Base-by-base conservation (phyloP, 1,140 invertebrate species). In the Stegodyphus mimosarum region DNA sequence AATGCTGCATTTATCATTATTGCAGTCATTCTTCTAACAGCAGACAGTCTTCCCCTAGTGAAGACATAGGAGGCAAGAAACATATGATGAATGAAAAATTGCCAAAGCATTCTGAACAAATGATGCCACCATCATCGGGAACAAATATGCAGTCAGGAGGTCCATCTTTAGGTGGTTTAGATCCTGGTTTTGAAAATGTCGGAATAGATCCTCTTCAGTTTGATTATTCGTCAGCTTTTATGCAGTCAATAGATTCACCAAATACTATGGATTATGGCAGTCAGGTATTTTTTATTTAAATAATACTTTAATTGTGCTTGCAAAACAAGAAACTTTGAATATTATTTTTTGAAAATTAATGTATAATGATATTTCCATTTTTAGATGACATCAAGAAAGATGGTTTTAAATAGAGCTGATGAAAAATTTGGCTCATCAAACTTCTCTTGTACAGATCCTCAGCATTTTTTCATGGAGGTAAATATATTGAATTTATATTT, bases 41-140 rank as follows among this genome's bases (percentile, higher is more conserved):
- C 88, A 93, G 95, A 88, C 96, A 97, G 89, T 96, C 95, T 33
- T 97, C 96, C 9, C 96, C 96, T 6, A 95, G 95, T 10, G 95
- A 96, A 89, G 96, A 97, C 88, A 95, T 96, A 87, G 91, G 93
- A 66, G 64, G 18, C n/a, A 89, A 88, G 55, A 93, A 92, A 78
- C 94, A 93, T 60, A 83, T 78, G 7, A 60, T 87, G 66, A 83
- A 83, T 72, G 86, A 87, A 55, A 83, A 87, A 50, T 55, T 87
- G 55, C 67, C 78, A 17, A 83, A 83, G 50, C 76, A 80, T 63
- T 51, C 51, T 51, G 81, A 84, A 64, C 89, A 86, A 87, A 67
- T 87, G 69, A 83, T 80, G 63, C 86, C 86, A 33, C 70, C 77
- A 11, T 75, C 72, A 6, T 84, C 81, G 7, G 73, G 87, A 86